Evolutionary conservation across 2,888 invertebrate genomes (phyloP).

Genomic region (Carcina quercana): DNA sequence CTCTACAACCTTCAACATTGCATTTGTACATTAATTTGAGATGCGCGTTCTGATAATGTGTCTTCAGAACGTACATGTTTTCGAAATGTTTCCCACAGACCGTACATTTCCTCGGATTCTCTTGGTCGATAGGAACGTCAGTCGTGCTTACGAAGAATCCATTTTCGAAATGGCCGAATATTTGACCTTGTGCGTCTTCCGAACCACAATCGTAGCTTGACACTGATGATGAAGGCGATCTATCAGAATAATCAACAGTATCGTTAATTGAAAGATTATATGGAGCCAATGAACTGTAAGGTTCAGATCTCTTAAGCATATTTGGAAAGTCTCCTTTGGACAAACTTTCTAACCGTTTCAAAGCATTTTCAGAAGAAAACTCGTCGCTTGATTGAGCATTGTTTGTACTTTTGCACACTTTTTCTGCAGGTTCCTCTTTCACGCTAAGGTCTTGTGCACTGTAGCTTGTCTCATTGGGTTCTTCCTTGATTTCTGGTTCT

Average conservation of each 20-base stretch:
- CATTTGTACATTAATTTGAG: constrained; percentile 97
- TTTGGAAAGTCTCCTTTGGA: constrained; percentile 85
- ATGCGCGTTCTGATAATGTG: constrained; percentile 96
- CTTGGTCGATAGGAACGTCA: constrained; percentile 93
- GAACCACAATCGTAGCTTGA: constrained; percentile 74
- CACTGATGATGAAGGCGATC: constrained; percentile 76
- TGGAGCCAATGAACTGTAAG: constrained; percentile 35
- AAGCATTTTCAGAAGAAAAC: constrained; percentile 77
- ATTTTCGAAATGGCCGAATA: constrained; percentile 82
- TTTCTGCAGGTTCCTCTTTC: constrained; percentile 50
- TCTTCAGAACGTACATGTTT: constrained; percentile 94
- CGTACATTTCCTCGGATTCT: constrained; percentile 92
- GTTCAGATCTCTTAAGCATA: constrained; percentile 41
- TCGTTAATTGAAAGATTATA: constrained; percentile 57
- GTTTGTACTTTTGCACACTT: constrained; percentile 41
- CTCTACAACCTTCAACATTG: constrained; percentile 95
- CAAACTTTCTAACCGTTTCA: constrained; percentile 85
- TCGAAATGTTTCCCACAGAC: constrained; percentile 95
- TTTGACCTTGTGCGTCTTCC: constrained; percentile 77
- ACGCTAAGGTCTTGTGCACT: constrained; percentile 47
- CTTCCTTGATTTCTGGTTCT: constrained; percentile 41
- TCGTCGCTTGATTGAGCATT: constrained; percentile 27
- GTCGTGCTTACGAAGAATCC: constrained; percentile 81
- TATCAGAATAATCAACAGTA: constrained; percentile 57
- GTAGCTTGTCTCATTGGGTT: constrained; percentile 36